Base-by-base conservation (phyloP, 2,797 vertebrate genomes). In the Apogon talboti region DNA sequence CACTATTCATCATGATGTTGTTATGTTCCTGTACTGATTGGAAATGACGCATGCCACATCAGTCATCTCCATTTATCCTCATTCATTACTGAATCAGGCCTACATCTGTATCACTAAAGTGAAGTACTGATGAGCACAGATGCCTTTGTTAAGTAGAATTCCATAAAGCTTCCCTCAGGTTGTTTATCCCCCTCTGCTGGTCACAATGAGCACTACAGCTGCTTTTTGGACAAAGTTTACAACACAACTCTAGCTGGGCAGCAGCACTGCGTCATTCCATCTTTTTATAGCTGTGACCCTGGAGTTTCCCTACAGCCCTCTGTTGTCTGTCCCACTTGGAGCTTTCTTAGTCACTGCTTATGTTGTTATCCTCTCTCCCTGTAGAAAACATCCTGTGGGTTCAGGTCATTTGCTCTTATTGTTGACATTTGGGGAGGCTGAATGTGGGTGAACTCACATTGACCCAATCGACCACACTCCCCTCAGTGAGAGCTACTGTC, bases 361-460 rank as follows among this genome's bases (percentile, higher is more conserved):
- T 89, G 91, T 93, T 93, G 93, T 94, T 93, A 87, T 93, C 92
- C 89, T 84, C 80, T 79, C 83, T 88, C 87, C 81, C 82, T 86
- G 87, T 82, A 90, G 81, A 94, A 93, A 94, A 94, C 93, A 94
- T 94, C 92, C 93, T 93, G 93, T 94, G 93, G 93, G 85, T 94
- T 93, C 87, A 88, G 91, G 86, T 92, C 92, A 89, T 87, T 89
- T 91, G 81, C 87, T 88, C 85, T 84, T 83, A 88, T 92, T 93
- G 91, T 93, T 92, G 91, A 92, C 88, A 85, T 93, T 93, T 87
- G 82, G 80, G 81, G 84, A 89, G 90, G 89, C 82, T 86, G 83
- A 90, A 90, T 89, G 77, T 89, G 83, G 71, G 75, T 90, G 91
- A 94, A 94, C 92, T 93, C 84, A 87, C 78, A 59, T 66, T 91